Evolutionary conservation across 2,888 invertebrate genomes (phyloP).

Genomic region (Cinara cedri): DNA sequence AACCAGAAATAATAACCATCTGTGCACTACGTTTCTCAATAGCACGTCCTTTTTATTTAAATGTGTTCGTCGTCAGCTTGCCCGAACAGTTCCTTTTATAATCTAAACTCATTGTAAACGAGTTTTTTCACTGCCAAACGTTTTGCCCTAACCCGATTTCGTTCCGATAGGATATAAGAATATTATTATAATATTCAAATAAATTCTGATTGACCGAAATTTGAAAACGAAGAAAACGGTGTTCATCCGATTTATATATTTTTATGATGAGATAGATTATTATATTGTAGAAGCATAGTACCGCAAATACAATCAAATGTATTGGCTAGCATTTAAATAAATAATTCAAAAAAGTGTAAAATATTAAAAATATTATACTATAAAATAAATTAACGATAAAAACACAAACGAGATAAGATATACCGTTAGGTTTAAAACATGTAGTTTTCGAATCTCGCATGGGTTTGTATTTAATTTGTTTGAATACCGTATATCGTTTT

Average conservation of each 20-base stretch:
- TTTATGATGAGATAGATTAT: no score
- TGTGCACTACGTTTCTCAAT: conserved; percentile 38
- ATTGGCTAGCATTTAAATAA: background rate
- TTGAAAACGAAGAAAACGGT: no score
- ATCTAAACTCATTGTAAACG: conserved; percentile 46
- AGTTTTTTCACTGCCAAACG: conserved; percentile 3
- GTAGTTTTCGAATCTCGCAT: no score
- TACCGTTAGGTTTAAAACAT: no score
- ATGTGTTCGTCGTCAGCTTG: conserved; percentile 49
- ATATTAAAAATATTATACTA: no score
- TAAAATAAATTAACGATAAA: no score
- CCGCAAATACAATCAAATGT: background rate
- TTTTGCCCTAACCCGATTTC: background rate
- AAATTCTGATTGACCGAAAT: background rate
- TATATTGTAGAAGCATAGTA: background rate
- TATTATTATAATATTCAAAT: background rate
- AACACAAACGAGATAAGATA: no score
- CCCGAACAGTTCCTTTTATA: conserved; percentile 22
- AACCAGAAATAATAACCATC: conserved; percentile 17
- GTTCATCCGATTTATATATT: no score
- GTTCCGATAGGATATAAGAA: background rate
- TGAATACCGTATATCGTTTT: no score
- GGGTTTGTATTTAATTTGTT: no score
- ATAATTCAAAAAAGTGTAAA: background rate
- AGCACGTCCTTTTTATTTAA: conserved; percentile 40